A percentile compares a stretch with the other conserved stretches of the same genome.
Conservation (phyloP, 2,113 vertebrate species). For the Pangasianodon hypophthalmus region DNA sequence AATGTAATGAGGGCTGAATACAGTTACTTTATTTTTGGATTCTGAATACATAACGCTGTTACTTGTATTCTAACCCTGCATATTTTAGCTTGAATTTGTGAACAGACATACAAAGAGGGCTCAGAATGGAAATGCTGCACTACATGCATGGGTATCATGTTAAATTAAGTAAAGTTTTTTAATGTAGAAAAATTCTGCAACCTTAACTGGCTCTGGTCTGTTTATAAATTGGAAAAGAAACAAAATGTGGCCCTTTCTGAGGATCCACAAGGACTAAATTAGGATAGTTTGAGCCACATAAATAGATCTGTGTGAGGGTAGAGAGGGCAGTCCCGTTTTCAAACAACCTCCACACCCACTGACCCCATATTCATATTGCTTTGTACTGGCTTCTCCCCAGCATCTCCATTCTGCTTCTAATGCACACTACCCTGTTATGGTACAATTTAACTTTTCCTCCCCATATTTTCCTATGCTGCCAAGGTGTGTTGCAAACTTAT, state of each 20-base stretch:
- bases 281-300: neutral
- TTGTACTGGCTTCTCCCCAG: neutral
- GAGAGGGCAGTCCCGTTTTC: constrained; percentile 20
- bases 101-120: neutral
- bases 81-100: neutral
- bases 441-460: constrained; percentile 15
- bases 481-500: constrained; percentile 54
- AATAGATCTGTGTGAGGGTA: neutral
- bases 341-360: constrained; percentile 14
- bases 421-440: neutral
- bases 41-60: no score
- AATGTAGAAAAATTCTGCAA: neutral
- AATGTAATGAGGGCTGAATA: no score
- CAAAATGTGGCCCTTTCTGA: neutral
- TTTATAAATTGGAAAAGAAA: neutral
- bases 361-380: constrained; percentile 29
- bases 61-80: neutral
- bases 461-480: constrained; percentile 40
- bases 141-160: neutral
- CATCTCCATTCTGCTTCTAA: constrained; percentile 1
- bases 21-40: no score
- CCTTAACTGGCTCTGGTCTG: neutral
- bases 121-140: neutral
- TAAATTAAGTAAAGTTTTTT: neutral
- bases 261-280: neutral